A percentile compares a stretch with the other conserved stretches of the same genome.
phyloP scores from a whole-genome alignment of 2,888 invertebrate genomes.

The Caenorhabditis angaria region DNA sequence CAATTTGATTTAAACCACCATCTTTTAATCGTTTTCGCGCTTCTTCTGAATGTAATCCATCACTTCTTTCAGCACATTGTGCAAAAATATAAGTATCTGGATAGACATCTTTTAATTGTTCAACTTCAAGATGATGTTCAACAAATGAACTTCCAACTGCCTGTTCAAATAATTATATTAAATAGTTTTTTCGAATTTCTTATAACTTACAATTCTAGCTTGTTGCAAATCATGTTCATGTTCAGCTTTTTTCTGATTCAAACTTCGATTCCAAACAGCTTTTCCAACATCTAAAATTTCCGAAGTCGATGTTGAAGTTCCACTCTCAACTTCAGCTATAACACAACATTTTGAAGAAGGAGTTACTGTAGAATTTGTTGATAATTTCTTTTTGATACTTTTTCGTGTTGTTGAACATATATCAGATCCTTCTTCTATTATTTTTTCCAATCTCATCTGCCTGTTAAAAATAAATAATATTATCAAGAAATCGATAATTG shows the following conservation, averaged over 20 bases:
- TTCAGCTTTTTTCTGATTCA: neutral
- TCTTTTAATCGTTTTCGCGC: constrained; percentile 67
- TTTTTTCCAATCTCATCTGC: neutral
- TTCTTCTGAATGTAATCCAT: constrained; percentile 64
- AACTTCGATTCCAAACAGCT: constrained; percentile 3
- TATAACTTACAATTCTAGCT: constrained; percentile 1
- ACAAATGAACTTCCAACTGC: constrained; percentile 55
- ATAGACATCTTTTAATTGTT: constrained; percentile 63
- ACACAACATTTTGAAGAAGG: neutral
- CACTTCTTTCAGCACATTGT: constrained; percentile 61
- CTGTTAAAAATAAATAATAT: no score
- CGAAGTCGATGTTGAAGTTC: neutral
- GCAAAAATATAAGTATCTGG: constrained; percentile 66
- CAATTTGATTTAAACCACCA: constrained; percentile 65
- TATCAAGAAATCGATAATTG: neutral
- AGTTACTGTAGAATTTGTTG: neutral
- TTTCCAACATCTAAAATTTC: neutral
- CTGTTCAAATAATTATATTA: neutral
- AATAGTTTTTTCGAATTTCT: neutral
- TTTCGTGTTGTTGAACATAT: neutral
- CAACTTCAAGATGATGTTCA: constrained; percentile 65
- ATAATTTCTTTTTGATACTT: neutral
- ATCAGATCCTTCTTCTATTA: neutral
- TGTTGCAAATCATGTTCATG: constrained; percentile 4
- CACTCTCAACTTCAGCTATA: neutral